A percentile compares a stretch with the other conserved stretches of the same genome.
These are phyloP conservation scores for Drepanosiphum platanoidis DNA, from an alignment of 2,888 invertebrate species.

Conservation along the genomic window DNA sequence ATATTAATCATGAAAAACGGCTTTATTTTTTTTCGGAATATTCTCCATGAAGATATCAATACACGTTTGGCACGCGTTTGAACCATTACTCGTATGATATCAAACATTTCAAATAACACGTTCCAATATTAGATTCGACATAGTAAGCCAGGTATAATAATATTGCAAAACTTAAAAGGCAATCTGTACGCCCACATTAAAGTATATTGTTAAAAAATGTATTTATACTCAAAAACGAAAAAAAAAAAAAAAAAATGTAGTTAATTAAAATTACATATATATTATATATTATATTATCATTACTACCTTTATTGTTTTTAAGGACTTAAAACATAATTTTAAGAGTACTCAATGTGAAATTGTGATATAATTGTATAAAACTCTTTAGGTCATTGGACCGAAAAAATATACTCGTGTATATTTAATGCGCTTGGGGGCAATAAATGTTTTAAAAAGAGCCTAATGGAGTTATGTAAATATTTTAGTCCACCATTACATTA, in stretches of 20 bases:
- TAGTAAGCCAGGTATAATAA: too few relatives aligned
- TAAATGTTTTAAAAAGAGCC: neutral
- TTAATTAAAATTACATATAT: neutral
- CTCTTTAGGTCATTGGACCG: neutral
- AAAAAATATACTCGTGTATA: neutral
- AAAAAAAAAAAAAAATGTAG: neutral
- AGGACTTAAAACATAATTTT: neutral
- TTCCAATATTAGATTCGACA: too few relatives aligned
- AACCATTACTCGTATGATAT: too few relatives aligned
- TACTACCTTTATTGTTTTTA: neutral
- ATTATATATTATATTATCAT: neutral
- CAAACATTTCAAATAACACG: too few relatives aligned
- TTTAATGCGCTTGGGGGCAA: neutral
- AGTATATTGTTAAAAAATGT: neutral
- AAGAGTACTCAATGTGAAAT: neutral
- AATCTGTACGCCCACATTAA: too few relatives aligned
- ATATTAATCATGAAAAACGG: too few relatives aligned
- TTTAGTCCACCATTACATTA: conserved; percentile 21
- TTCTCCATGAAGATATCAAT: too few relatives aligned
- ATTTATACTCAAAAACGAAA: neutral
- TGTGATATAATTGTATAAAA: conserved; percentile 13
- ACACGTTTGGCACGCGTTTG: too few relatives aligned
- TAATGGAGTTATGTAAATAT: neutral
- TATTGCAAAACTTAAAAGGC: too few relatives aligned
- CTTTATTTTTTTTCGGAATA: too few relatives aligned